Percentiles rank a stretch among this genome's conserved stretches.
Conservation (phyloP, 2,888 invertebrate species). For the Apomyelois bistriatella region DNA sequence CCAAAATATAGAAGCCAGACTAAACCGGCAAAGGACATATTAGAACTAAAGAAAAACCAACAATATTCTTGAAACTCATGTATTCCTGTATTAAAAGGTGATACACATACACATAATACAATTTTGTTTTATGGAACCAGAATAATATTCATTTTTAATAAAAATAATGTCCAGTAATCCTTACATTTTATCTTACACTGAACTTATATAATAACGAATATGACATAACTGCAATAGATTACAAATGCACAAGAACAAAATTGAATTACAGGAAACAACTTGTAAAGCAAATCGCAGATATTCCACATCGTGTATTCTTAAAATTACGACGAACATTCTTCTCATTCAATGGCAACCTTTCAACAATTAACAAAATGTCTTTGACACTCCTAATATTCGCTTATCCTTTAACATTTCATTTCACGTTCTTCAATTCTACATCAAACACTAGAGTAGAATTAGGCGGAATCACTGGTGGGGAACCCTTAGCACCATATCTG, state of each 20-base stretch:
- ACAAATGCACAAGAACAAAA: conserved; percentile 12
- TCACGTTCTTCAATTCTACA: conserved; percentile 91
- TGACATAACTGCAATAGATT: conserved; percentile 36
- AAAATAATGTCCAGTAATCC: conserved; percentile 38
- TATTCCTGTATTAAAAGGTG: conserved; percentile 17
- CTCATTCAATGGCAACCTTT: conserved; percentile 43
- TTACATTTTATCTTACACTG: conserved; percentile 44
- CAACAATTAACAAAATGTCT: conserved; percentile 41
- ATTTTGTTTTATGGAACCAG: conserved; percentile 16
- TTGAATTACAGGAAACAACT: conserved; percentile 1
- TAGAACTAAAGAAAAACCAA: not conserved
- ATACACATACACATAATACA: conserved; percentile 9
- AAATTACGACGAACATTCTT: conserved; percentile 32
- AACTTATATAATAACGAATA: conserved; percentile 37
- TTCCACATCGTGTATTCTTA: conserved; percentile 25
- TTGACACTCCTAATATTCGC: conserved; percentile 38
- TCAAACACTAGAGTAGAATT: conserved; percentile 94
- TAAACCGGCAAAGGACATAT: too few species aligned
- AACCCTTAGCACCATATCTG: conserved; percentile 88
- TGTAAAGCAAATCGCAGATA: conserved; percentile 27
- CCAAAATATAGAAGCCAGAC: too few species aligned
- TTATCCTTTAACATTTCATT: conserved; percentile 57
- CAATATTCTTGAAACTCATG: not conserved
- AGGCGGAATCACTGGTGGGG: conserved; percentile 92
- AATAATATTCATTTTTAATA: conserved; percentile 20